Conservation (phyloP, 1,140 invertebrate genomes). For the Antheraea pernyi region DNA sequence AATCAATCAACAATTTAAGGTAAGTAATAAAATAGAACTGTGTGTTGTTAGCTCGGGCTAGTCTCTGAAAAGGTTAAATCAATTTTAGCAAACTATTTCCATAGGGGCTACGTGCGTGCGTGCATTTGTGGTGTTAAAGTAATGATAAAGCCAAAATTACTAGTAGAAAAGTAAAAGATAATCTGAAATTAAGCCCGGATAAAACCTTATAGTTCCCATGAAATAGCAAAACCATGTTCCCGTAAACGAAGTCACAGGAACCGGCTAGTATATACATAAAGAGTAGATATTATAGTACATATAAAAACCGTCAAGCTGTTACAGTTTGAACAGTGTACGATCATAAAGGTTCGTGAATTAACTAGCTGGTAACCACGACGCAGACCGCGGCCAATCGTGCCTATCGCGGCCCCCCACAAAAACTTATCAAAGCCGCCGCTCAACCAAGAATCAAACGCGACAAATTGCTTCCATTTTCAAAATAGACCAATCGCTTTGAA, state of each 20-base stretch:
- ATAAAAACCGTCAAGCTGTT: conserved; percentile 5
- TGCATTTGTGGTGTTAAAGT: too few species aligned
- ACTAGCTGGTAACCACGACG: conserved; percentile 30
- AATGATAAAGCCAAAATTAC: too few species aligned
- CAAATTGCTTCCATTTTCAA: conserved; percentile 67
- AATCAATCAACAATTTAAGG: too few species aligned
- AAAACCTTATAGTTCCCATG: too few species aligned
- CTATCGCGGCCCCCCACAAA: conserved; percentile 55
- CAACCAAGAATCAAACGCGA: conserved; percentile 53
- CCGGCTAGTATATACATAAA: neutral
- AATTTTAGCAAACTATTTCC: too few species aligned
- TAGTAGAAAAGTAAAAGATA: too few species aligned
- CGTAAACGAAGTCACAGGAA: neutral
- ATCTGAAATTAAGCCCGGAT: too few species aligned
- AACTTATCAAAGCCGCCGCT: conserved; percentile 66
- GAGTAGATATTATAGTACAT: neutral
- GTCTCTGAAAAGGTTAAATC: too few species aligned
- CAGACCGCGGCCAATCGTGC: conserved; percentile 46
- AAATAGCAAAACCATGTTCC: too few species aligned
- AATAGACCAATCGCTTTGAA: conserved; percentile 57
- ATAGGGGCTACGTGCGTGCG: too few species aligned
- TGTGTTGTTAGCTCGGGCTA: too few species aligned
- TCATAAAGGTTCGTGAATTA: conserved; percentile 49
- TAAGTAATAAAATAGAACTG: too few species aligned
- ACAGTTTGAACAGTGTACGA: conserved; percentile 15